Evolutionary conservation across 92 coral and sea anemone genomes (phyloP), one percentile per base, ranked within the genome.

Genomic region (Porites divaricata): DNA sequence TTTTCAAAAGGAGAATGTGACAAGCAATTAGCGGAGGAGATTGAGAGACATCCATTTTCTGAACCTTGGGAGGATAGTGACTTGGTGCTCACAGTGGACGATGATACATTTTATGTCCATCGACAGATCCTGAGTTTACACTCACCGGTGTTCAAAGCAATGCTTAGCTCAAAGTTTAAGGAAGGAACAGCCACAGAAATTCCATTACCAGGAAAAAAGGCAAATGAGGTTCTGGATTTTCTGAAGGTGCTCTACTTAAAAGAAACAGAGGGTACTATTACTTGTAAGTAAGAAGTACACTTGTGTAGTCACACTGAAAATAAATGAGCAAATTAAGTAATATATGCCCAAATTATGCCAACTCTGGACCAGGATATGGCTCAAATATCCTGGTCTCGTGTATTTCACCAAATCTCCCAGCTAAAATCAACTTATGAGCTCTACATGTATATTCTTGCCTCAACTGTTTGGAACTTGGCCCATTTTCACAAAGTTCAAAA

Each of bases 21-120:
- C 45, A 35, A 35, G 0, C 45, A 35, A 35, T 35, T 0, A 35
- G 45, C 0, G 45, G 45, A 35, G 45, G 5, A 35, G 45, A 35
- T 54, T 61, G 65, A 19, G 80, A n/a, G 14, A 58, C 54, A 59
- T 1, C 79, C 69, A 0, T 78, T 78, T n/a, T 67, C 49, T 2
- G 66, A 85, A 48, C 85, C 85, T 6, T 86, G 89, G 89, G 81
- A 86, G 17, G 51, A 66, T 15, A 86, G 89, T 35, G 89, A 86
- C 45, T 13, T 86, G n/a, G 63, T 78, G 22, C 79, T 86, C 59
- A 72, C 70, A 11, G 85, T 86, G 15, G 79, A 78, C 1, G 73
- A 67, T 16, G 69, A 69, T 49, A 72, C 16, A 21, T 86, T 86
- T 24, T 72, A 86, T n/a, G 85, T 86, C 51, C 89, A 86, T 63